These are phyloP conservation scores for Rhinichthys osculus DNA, from an alignment of 2,797 vertebrate genomes.

Conservation along the genomic window DNA sequence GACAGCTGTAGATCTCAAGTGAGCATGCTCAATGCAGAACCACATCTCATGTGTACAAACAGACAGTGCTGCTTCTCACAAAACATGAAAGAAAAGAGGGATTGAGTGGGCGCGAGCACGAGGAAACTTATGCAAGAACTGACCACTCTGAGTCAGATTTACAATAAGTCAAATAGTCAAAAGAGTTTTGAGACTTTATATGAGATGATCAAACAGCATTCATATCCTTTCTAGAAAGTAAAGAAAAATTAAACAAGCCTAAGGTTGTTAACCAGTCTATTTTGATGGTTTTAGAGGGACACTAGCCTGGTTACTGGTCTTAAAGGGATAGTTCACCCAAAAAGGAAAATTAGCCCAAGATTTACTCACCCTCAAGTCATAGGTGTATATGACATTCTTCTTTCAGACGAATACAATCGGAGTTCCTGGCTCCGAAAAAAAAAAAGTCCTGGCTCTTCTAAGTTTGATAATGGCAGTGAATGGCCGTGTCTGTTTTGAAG, in stretches of 20 bases:
- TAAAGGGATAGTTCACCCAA: too few relatives aligned
- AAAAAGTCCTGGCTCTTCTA: too few relatives aligned
- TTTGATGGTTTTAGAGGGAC: background rate
- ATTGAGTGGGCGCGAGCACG: slow-evolving; percentile 1
- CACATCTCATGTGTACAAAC: slow-evolving; percentile 69
- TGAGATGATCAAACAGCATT: slow-evolving; percentile 25
- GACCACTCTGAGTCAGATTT: slow-evolving; percentile 23
- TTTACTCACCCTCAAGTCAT: too few relatives aligned
- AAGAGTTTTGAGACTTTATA: slow-evolving; percentile 5
- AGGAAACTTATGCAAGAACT: background rate
- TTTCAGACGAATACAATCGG: too few relatives aligned
- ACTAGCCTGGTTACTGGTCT: background rate
- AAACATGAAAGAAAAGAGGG: slow-evolving; percentile 50
- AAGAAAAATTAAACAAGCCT: slow-evolving; percentile 10
- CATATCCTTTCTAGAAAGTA: background rate
- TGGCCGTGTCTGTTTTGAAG: too few relatives aligned
- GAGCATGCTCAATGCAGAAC: slow-evolving; percentile 80
- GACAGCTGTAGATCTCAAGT: slow-evolving; percentile 88
- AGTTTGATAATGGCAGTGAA: too few relatives aligned
- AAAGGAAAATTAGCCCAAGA: too few relatives aligned
- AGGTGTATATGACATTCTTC: too few relatives aligned
- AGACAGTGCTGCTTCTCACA: slow-evolving; percentile 65
- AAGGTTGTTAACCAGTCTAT: background rate
- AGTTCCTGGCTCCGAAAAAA: too few relatives aligned
- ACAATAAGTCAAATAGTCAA: background rate